A percentile compares a stretch with the other conserved stretches of the same genome.
phyloP scores from a whole-genome alignment of 2,797 vertebrate genomes.

The Psittacula echo region DNA sequence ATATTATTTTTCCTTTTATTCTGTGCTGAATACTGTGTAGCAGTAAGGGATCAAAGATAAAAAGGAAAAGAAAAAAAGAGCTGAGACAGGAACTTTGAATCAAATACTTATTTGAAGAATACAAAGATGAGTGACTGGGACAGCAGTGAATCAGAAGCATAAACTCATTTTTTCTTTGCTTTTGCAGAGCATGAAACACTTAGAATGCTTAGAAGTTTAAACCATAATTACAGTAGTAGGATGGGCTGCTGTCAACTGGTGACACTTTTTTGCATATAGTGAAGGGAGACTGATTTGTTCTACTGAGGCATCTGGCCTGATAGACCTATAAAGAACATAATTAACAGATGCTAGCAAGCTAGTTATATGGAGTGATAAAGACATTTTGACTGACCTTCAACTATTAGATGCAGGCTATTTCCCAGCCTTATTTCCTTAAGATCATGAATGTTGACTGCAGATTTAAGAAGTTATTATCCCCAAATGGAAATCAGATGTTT shows the following conservation, averaged over 20 bases:
- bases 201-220: neutral
- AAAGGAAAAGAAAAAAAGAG: slow-evolving; percentile 6
- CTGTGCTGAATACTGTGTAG: neutral
- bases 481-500: neutral
- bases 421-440: neutral
- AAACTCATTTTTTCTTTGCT: neutral
- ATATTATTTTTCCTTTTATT: neutral
- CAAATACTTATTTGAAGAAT: neutral
- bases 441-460: neutral
- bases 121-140: neutral
- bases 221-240: neutral
- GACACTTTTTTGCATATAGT: neutral
- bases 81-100: neutral
- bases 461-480: neutral
- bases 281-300: neutral
- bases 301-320: neutral
- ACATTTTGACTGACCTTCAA: neutral
- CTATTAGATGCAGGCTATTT: neutral
- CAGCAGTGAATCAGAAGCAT: slow-evolving; percentile 40
- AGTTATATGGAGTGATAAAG: neutral
- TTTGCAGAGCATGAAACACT: neutral
- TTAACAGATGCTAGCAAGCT: slow-evolving; percentile 4
- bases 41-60: slow-evolving; percentile 14
- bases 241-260: neutral
- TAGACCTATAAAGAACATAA: slow-evolving; percentile 1